Evolutionary conservation across 2,113 vertebrate genomes (phyloP), one percentile per base, ranked within the genome.

Genomic region (Coturnix japonica): DNA sequence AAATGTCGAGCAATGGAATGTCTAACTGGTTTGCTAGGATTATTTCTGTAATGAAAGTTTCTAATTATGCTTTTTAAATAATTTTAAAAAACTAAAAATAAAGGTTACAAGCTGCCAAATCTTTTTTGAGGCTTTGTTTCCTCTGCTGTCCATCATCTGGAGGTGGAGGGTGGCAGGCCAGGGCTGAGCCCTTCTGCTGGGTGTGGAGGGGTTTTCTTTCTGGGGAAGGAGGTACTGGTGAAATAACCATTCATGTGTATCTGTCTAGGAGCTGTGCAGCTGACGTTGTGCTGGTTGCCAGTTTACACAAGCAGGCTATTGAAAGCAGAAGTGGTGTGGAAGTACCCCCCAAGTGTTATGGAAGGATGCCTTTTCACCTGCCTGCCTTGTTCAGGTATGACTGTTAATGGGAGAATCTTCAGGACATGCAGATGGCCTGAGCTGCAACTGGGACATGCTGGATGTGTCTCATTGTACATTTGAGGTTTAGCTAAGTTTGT

Each of bases 41-140:
- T 97, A 98, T 97, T 98, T 98, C 97, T 98, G 98, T 98, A 98
- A 97, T 94, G 96, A 95, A 98, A 97, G 96, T 98, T 98, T 98
- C 97, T 98, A 98, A 98, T 97, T 97, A 97, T 97, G 97, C 98
- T 98, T 98, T 98, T 98, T 97, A 95, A 97, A 98, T 98, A 97
- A 97, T 95, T 96, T 94, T 94, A 93, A 97, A 96, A 94, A 97
- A 98, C 96, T 98, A 97, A 98, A 98, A 98, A 98, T 98, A 98
- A 98, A 98, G 96, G 97, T 97, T 97, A 96, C 97, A 97, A 97
- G 97, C 97, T 98, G 97, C 97, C 98, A 97, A 92, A 87, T 93
- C 88, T 87, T 80, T 95, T 84, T 75, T 3, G 14, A 95, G 90
- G 96, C 69, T 97, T 84, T 84, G 49, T 97, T 95, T 97, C 93